A percentile compares a stretch with the other conserved stretches of the same genome.
phyloP scores from a whole-genome alignment of 2,797 vertebrate genomes.

The Balearica regulorum region DNA sequence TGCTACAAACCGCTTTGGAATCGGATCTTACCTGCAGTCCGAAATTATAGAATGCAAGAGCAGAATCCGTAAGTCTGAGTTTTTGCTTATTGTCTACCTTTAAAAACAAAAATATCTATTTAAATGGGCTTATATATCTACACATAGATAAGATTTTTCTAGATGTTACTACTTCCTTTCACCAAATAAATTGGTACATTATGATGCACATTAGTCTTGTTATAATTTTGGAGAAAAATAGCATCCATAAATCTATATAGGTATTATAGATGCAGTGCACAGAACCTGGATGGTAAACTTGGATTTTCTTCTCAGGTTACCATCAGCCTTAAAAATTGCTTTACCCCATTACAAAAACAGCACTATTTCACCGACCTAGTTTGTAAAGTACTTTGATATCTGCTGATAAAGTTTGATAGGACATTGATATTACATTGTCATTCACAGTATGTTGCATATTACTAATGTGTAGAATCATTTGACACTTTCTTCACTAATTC shows the following conservation, averaged over 20 bases:
- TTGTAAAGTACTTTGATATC: neutral
- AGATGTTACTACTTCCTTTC: neutral
- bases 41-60: slow-evolving; percentile 92
- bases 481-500: neutral
- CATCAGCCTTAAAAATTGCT: neutral
- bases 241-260: neutral
- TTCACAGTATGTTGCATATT: neutral
- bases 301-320: neutral
- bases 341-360: neutral
- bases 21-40: slow-evolving; percentile 93
- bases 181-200: neutral
- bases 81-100: neutral
- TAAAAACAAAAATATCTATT: neutral
- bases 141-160: neutral
- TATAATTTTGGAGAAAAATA: neutral
- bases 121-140: neutral
- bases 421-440: neutral
- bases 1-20: slow-evolving; percentile 93
- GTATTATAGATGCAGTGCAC: neutral
- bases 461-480: neutral
- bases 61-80: slow-evolving; percentile 86
- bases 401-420: neutral
- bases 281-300: neutral
- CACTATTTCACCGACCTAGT: neutral
- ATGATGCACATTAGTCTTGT: neutral